Conservation (phyloP, 2,113 vertebrate species). For the Cavia aperea region DNA sequence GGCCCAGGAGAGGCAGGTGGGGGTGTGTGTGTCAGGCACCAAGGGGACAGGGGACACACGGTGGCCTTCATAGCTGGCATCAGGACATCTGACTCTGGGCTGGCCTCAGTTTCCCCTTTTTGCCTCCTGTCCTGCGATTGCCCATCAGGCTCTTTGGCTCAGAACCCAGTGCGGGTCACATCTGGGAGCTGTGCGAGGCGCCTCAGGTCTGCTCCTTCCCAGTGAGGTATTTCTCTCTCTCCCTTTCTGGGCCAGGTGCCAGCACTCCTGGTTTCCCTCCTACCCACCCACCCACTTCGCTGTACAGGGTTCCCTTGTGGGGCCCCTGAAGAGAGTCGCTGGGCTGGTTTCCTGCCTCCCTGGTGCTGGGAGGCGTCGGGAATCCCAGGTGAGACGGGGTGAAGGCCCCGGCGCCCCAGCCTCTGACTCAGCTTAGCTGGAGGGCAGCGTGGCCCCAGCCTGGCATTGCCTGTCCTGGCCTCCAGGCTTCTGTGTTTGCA, state of each 20-base stretch:
- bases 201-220: constrained; percentile 18
- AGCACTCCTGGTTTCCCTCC: constrained; percentile 57
- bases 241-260: constrained; percentile 56
- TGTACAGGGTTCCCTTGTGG: constrained; percentile 30
- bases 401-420: background rate
- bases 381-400: constrained; percentile 39
- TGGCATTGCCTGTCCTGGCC: background rate
- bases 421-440: constrained; percentile 55
- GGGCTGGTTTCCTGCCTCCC: constrained; percentile 60
- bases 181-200: constrained; percentile 42
- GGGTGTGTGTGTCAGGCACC: background rate
- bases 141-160: background rate
- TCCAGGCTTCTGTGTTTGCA: constrained; percentile 36
- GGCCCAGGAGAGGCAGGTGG: background rate
- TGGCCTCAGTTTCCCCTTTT: background rate
- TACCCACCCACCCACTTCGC: constrained; percentile 30
- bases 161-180: constrained; percentile 11
- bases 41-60: background rate
- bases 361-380: constrained; percentile 44
- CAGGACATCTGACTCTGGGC: background rate
- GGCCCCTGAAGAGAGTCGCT: constrained; percentile 55
- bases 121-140: background rate
- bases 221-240: constrained; percentile 54
- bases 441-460: constrained; percentile 2
- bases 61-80: background rate